Conservation (phyloP, 2,888 invertebrate genomes). For the Cheiracanthium punctorium region DNA sequence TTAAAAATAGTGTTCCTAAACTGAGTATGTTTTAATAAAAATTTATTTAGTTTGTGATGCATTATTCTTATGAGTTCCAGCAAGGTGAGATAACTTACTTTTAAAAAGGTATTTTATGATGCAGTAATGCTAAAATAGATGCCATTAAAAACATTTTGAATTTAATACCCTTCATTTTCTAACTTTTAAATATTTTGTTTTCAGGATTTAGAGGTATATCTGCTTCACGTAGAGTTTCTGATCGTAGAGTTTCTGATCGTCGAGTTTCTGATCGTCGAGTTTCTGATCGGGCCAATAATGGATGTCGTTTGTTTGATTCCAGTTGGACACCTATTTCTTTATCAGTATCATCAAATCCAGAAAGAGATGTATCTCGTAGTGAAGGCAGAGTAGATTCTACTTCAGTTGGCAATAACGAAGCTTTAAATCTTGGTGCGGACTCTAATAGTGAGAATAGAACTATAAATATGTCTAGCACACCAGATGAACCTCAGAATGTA, state of each 20-base stretch:
- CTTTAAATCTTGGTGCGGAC: neutral
- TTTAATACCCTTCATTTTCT: too few species aligned
- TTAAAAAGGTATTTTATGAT: too few species aligned
- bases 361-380: neutral
- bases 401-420: neutral
- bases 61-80: too few species aligned
- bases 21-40: too few species aligned
- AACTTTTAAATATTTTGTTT: neutral
- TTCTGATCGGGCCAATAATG: neutral
- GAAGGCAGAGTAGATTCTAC: neutral
- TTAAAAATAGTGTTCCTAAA: too few species aligned
- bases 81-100: too few species aligned
- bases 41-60: too few species aligned
- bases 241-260: too few species aligned
- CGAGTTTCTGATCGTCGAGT: too few species aligned
- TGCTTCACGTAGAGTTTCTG: too few species aligned
- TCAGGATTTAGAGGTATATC: neutral
- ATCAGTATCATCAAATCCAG: neutral
- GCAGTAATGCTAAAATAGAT: too few species aligned
- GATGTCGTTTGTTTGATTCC: neutral
- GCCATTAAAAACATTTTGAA: too few species aligned
- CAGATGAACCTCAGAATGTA: neutral
- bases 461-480: neutral
- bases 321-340: neutral
- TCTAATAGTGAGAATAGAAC: neutral